phyloP scores from a whole-genome alignment of 2,888 invertebrate genomes.

The Xylota segnis region DNA sequence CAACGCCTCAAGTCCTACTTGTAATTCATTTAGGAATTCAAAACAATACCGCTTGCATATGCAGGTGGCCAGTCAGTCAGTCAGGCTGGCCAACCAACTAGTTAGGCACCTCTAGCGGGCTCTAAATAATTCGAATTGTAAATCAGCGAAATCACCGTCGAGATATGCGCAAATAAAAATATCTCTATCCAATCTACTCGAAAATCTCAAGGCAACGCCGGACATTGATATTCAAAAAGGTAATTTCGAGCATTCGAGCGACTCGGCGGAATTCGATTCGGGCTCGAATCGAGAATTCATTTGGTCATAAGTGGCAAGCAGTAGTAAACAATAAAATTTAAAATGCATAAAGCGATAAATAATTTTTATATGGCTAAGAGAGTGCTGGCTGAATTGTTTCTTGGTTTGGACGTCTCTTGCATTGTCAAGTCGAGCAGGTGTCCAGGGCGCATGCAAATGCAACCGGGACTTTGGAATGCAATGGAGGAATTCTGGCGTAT shows the following conservation, averaged over 20 bases:
- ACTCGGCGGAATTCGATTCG: constrained; percentile 33
- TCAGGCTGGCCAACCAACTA: neutral
- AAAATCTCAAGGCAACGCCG: constrained; percentile 28
- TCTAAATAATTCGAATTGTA: constrained; percentile 27
- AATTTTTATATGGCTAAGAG: constrained; percentile 19
- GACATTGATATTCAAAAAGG: constrained; percentile 44
- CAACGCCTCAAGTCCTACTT: constrained; percentile 20
- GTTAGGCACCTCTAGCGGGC: neutral
- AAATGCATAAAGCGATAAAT: constrained; percentile 48
- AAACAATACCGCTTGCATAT: neutral
- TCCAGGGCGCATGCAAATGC: constrained; percentile 22
- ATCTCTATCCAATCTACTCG: constrained; percentile 3
- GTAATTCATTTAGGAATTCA: constrained; percentile 14
- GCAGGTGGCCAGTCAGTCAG: constrained; percentile 34
- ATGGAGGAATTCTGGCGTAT: constrained; percentile 16
- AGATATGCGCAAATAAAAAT: neutral
- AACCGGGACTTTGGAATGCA: constrained; percentile 22
- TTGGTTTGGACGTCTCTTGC: constrained; percentile 11
- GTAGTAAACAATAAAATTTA: constrained; percentile 50
- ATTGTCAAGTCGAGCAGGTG: constrained; percentile 44
- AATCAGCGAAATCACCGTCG: constrained; percentile 23
- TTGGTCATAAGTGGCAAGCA: constrained; percentile 10
- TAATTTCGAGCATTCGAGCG: constrained; percentile 32
- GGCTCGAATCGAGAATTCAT: constrained; percentile 28
- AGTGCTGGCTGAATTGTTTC: constrained; percentile 17